Evolutionary conservation across 1,140 invertebrate genomes (phyloP).

Genomic region (Heliconius nattereri): DNA sequence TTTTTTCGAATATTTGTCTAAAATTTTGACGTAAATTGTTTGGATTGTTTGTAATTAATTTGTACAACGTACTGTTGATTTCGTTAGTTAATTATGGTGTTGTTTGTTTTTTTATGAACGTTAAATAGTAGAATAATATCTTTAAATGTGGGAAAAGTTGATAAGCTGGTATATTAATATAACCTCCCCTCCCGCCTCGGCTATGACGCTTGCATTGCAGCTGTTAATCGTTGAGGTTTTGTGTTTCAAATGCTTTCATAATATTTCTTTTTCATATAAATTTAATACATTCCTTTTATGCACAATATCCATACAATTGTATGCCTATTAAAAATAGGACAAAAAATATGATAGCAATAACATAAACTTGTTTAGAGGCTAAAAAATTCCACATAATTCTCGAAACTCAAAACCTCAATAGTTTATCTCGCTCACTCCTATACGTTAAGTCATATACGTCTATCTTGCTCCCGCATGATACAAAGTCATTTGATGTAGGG

Average conservation of each 20-base stretch:
- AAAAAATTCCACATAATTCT: constrained; percentile 60
- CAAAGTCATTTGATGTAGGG: constrained; percentile 9
- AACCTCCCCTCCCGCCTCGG: constrained; percentile 37
- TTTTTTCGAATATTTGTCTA: neutral
- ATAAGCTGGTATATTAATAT: constrained; percentile 49
- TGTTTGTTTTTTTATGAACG: neutral
- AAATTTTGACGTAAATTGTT: neutral
- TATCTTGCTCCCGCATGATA: constrained; percentile 15
- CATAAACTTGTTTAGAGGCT: constrained; percentile 30
- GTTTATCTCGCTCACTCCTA: constrained; percentile 54
- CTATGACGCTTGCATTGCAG: constrained; percentile 46
- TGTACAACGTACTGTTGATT: neutral
- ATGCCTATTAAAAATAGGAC: constrained; percentile 1
- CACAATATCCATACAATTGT: constrained; percentile 7
- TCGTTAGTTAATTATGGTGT: neutral
- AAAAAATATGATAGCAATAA: constrained; percentile 6
- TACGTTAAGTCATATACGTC: constrained; percentile 39
- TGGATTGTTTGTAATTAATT: neutral
- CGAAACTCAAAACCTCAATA: constrained; percentile 73
- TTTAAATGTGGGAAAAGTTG: constrained; percentile 36
- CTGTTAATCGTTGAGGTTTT: constrained; percentile 65
- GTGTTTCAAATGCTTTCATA: constrained; percentile 65
- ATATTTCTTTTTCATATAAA: constrained; percentile 40
- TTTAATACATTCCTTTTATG: constrained; percentile 36
- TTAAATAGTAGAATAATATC: constrained; percentile 19